These are phyloP conservation scores for Anas flavirostris DNA, from an alignment of 2,797 vertebrate genomes.

Conservation along the genomic window DNA sequence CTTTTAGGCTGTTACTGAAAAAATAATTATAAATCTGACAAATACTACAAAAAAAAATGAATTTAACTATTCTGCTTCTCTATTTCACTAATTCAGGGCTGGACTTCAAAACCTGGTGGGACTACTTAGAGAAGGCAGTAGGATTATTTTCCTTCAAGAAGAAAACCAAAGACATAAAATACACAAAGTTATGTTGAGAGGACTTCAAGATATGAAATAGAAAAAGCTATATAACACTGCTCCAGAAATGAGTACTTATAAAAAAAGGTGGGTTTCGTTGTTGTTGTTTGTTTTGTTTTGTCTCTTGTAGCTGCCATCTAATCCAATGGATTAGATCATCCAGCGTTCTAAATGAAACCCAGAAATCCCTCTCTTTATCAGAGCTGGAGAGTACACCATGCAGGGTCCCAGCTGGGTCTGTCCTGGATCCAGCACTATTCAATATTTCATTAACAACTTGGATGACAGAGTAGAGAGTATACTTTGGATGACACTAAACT, in stretches of 20 bases:
- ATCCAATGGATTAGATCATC: conserved; percentile 54
- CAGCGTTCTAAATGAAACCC: conserved; percentile 36
- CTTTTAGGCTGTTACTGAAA: background rate
- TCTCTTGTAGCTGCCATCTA: background rate
- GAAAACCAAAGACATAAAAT: background rate
- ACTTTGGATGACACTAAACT: conserved; percentile 53
- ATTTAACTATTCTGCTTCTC: conserved; percentile 14
- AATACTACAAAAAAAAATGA: background rate
- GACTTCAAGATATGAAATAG: background rate
- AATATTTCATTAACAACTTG: conserved; percentile 65
- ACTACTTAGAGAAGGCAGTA: background rate
- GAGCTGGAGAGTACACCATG: background rate
- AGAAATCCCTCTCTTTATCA: conserved; percentile 49
- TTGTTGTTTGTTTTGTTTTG: background rate
- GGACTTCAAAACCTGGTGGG: background rate
- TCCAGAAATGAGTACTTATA: background rate
- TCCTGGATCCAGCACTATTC: conserved; percentile 17
- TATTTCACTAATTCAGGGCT: background rate
- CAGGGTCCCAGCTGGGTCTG: conserved; percentile 49
- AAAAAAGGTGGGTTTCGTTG: background rate
- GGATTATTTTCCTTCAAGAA: background rate
- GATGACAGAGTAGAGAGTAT: conserved; percentile 44
- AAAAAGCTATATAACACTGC: background rate
- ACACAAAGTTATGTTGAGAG: background rate
- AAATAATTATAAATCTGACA: conserved; percentile 4